A percentile compares a stretch with the other conserved stretches of the same genome.
Evolutionary conservation across 2,113 vertebrate species (phyloP).

Genomic region (Cinclus cinclus): DNA sequence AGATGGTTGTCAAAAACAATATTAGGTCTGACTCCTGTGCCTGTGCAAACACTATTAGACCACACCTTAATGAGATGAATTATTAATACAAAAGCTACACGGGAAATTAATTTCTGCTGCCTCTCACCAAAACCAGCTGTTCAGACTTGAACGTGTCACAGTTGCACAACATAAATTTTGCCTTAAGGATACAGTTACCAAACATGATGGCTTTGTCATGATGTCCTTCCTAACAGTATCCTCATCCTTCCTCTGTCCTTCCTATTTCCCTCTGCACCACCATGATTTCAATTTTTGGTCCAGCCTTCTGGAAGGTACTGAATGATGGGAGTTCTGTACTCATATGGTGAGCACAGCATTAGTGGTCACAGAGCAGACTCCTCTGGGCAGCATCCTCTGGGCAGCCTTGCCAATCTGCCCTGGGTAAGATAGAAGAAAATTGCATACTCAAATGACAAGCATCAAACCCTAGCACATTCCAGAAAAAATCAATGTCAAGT

Average conservation of each 20-base stretch:
- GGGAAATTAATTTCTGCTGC: slow-evolving; percentile 21
- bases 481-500: not conserved
- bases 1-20: not conserved
- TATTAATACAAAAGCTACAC: slow-evolving; percentile 43
- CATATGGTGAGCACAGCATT: not conserved
- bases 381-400: not conserved
- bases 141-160: slow-evolving; percentile 26
- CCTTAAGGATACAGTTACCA: slow-evolving; percentile 42
- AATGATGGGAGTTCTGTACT: not conserved
- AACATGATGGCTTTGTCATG: slow-evolving; percentile 9
- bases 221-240: not conserved
- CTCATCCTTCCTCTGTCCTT: slow-evolving; percentile 1
- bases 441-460: not conserved
- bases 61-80: slow-evolving; percentile 32
- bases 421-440: not conserved
- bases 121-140: slow-evolving; percentile 46
- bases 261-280: not conserved
- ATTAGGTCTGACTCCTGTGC: not conserved
- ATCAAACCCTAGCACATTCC: not conserved
- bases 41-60: not conserved
- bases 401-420: not conserved
- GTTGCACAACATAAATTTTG: slow-evolving; percentile 38
- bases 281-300: not conserved
- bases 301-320: not conserved
- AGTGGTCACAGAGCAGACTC: accelerated